phyloP scores from a whole-genome alignment of 1,140 invertebrate genomes.

The Aculops lycopersici region DNA sequence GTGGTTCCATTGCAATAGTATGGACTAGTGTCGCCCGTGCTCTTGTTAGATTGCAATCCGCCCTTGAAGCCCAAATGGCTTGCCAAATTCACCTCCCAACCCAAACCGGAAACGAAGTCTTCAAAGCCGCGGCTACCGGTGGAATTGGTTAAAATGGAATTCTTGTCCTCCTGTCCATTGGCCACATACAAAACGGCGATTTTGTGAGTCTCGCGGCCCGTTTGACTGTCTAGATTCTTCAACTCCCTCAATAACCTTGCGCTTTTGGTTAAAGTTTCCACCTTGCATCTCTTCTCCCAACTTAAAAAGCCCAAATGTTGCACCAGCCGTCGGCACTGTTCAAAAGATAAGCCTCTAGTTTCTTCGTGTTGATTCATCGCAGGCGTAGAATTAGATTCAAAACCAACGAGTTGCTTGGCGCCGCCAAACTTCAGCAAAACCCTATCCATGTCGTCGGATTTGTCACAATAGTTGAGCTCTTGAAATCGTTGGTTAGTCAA shows the following conservation, averaged over 20 bases:
- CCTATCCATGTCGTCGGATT: neutral
- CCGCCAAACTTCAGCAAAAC: neutral
- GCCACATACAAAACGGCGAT: conserved; percentile 94
- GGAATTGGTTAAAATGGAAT: conserved; percentile 45
- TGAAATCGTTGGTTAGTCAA: conserved; percentile 13
- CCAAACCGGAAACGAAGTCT: conserved; percentile 63
- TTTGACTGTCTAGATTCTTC: conserved; percentile 58
- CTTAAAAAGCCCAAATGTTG: conserved; percentile 50
- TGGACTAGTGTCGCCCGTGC: conserved; percentile 60
- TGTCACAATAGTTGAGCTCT: conserved; percentile 8
- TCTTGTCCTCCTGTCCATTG: conserved; percentile 80
- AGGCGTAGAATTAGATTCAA: neutral
- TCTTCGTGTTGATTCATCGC: neutral
- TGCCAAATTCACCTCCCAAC: conserved; percentile 83
- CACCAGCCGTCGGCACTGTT: conserved; percentile 50
- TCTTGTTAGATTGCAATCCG: conserved; percentile 60
- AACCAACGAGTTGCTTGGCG: conserved; percentile 4
- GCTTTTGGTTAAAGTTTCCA: conserved; percentile 57
- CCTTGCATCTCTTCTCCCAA: conserved; percentile 47
- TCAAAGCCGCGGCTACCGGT: conserved; percentile 68
- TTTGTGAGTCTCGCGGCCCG: conserved; percentile 71
- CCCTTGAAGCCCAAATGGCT: conserved; percentile 81
- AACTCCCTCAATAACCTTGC: conserved; percentile 64
- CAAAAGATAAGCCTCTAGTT: conserved; percentile 20
- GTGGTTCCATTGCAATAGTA: conserved; percentile 78